These are phyloP conservation scores for Tenebrosternarchus preto DNA, from an alignment of 2,113 vertebrate species.

Conservation along the genomic window DNA sequence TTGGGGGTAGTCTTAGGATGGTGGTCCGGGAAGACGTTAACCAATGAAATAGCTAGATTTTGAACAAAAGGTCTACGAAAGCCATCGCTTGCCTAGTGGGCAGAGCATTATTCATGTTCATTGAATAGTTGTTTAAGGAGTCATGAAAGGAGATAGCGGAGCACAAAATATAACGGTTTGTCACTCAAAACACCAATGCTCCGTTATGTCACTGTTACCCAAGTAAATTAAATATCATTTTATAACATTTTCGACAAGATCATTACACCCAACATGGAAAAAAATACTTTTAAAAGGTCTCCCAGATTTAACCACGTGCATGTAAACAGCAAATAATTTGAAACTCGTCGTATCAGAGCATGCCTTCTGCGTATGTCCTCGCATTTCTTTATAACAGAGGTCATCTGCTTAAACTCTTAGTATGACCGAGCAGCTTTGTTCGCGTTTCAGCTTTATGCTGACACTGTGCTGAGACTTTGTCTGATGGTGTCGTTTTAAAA, in stretches of 20 bases:
- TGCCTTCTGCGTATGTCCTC: neutral
- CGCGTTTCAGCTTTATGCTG: neutral
- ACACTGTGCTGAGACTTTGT: neutral
- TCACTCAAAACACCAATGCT: conserved; percentile 20
- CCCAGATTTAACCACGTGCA: neutral
- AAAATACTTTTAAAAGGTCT: neutral
- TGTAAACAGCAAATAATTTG: neutral
- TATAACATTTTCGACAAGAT: neutral
- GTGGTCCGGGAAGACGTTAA: conserved; percentile 71
- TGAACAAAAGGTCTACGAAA: conserved; percentile 64
- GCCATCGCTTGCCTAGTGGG: conserved; percentile 44
- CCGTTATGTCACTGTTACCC: conserved; percentile 17
- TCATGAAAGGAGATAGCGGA: conserved; percentile 52
- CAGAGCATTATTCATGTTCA: conserved; percentile 63
- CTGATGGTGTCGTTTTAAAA: conserved; percentile 3
- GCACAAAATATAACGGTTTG: conserved; percentile 45
- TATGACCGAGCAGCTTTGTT: neutral
- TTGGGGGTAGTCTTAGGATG: conserved; percentile 62
- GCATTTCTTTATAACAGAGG: neutral
- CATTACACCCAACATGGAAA: neutral
- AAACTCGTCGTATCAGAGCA: neutral
- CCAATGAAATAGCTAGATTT: conserved; percentile 63
- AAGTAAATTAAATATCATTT: neutral
- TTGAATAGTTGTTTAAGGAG: conserved; percentile 64
- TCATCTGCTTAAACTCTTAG: neutral